Base-by-base conservation (phyloP, 2,888 invertebrate species). In the Chalcosyrphus nemorum region DNA sequence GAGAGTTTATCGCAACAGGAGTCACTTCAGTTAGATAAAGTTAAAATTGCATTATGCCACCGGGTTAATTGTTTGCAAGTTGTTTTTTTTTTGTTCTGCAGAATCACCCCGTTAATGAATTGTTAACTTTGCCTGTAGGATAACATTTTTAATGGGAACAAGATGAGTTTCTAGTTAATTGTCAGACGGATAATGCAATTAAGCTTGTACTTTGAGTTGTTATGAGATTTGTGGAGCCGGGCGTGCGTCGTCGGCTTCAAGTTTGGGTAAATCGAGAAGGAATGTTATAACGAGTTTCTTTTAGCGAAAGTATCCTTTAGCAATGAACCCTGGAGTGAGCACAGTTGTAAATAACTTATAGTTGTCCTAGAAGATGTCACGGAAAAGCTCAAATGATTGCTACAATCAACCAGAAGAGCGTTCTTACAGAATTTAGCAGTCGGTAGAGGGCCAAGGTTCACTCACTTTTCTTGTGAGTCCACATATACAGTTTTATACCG, bases 81-180 rank as follows among this genome's bases (percentile, higher is more conserved):
- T 15, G 45, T 54, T 41, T 45, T 70, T 45, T 45, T 54, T 13
- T 45, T 70, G 54, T 45, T 54, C 19, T 15, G 35, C 13, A 6
- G 38, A 21, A 47, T 66, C 27, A 45, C 43, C 27, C 38, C 43
- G 70, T 15, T 72, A 72, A 82, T 77, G 45, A 66, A 43, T 35
- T 59, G 52, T 66, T 66, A 61, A 24, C 59, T 61, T 47, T 50
- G 32, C 15, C 21, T 35, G 45, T n/a, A 41, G 32, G 41, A 47
- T 35, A 17, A 54, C 27, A 41, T 47, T 66, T n/a, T 66, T 71
- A 77, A 77, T 71, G 32, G 65, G 76, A 3, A 71, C 59, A 29
- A 72, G 71, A 82, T 82, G 81, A 77, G 81, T 66, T 80, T 70
- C 38, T 29, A 71, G 65, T 72, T 72, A 52, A 71, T 59, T 68